A percentile compares a stretch with the other conserved stretches of the same genome.
These are phyloP conservation scores for Nomada flava DNA, from an alignment of 2,888 invertebrate genomes.

Conservation along the genomic window DNA sequence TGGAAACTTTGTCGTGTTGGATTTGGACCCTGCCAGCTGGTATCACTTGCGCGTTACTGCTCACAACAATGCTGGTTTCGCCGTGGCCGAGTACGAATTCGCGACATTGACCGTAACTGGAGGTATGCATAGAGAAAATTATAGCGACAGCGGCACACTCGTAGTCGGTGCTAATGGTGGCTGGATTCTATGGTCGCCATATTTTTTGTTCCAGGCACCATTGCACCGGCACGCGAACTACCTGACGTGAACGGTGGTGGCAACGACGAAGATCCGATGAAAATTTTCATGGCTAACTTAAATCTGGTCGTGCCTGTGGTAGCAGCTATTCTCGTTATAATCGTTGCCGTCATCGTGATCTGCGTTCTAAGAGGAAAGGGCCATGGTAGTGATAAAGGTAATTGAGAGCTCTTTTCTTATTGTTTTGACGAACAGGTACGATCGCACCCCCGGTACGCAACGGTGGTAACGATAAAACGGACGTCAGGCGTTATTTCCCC, in stretches of 20 bases:
- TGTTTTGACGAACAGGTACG: slow-evolving; percentile 87
- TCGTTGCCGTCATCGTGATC: slow-evolving; percentile 96
- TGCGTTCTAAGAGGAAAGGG: slow-evolving; percentile 95
- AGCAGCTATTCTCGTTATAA: slow-evolving; percentile 95
- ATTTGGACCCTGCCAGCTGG: slow-evolving; percentile 97
- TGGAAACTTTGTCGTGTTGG: slow-evolving; percentile 95
- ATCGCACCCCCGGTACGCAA: slow-evolving; percentile 90
- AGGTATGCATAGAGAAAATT: slow-evolving; percentile 87
- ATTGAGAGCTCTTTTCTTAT: slow-evolving; percentile 75
- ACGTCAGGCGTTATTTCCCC: slow-evolving; percentile 86
- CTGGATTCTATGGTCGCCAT: slow-evolving; percentile 71
- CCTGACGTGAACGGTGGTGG: slow-evolving; percentile 88
- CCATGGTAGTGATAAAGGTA: slow-evolving; percentile 91
- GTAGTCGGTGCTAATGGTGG: slow-evolving; percentile 81
- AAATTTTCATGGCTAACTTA: slow-evolving; percentile 94
- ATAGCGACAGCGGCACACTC: slow-evolving; percentile 57
- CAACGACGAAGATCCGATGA: slow-evolving; percentile 91
- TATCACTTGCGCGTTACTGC: slow-evolving; percentile 96
- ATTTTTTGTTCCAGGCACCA: slow-evolving; percentile 94
- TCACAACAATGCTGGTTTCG: slow-evolving; percentile 98
- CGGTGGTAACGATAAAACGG: slow-evolving; percentile 83
- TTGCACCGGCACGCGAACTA: slow-evolving; percentile 95
- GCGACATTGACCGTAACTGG: slow-evolving; percentile 97
- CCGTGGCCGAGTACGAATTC: slow-evolving; percentile 97
- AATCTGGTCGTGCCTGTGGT: slow-evolving; percentile 97